These are phyloP conservation scores for Syrista parreyssii DNA, from an alignment of 2,888 invertebrate genomes.

Conservation along the genomic window DNA sequence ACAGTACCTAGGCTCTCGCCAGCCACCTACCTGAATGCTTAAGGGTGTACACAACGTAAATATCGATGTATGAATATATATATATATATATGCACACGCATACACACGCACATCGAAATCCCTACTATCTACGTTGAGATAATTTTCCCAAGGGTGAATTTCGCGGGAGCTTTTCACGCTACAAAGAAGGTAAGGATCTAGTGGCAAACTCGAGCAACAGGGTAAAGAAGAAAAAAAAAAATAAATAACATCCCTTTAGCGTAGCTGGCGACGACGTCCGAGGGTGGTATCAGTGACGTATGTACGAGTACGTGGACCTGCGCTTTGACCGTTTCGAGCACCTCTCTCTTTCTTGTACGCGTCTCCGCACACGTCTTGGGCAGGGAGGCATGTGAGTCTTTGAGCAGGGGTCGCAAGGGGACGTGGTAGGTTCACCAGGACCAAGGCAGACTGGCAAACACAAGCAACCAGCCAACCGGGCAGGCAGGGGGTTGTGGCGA, in stretches of 20 bases:
- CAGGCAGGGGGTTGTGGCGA: conserved; percentile 52
- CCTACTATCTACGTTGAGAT: background rate
- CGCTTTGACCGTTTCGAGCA: background rate
- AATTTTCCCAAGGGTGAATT: background rate
- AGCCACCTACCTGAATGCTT: conserved; percentile 39
- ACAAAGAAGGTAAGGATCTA: background rate
- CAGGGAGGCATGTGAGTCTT: conserved; percentile 13
- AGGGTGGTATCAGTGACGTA: background rate
- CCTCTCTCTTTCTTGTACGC: background rate
- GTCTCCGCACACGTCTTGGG: conserved; percentile 23
- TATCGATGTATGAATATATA: conserved; percentile 12
- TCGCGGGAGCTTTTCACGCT: background rate
- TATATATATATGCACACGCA: too few relatives aligned
- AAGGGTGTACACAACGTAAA: conserved; percentile 39
- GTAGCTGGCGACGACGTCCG: background rate
- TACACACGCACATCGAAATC: background rate
- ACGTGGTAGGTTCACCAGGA: background rate
- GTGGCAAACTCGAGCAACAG: background rate
- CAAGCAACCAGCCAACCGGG: conserved; percentile 19
- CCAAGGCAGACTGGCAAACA: conserved; percentile 6
- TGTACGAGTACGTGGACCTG: background rate
- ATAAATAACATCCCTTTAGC: background rate
- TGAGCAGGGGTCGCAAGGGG: background rate
- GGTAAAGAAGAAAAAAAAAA: background rate
- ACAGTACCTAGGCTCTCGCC: conserved; percentile 4